phyloP scores from a whole-genome alignment of 2,113 vertebrate genomes.

The Physeter macrocephalus region DNA sequence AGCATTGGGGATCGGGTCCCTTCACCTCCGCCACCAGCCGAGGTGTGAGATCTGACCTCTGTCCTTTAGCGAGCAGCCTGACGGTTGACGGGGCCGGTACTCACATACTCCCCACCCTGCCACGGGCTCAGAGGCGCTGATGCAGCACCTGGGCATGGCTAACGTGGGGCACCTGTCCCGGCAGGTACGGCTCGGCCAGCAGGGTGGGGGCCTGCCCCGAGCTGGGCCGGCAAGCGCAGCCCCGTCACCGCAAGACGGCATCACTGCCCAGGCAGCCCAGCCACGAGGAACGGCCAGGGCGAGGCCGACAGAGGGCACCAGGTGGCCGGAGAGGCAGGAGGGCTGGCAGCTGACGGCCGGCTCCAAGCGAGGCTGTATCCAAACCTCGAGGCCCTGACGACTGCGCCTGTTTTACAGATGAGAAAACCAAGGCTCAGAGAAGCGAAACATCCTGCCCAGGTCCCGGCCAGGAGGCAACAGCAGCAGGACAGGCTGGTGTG shows the following conservation, averaged over 20 bases:
- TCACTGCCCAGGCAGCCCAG: neutral
- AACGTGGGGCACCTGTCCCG: rapidly evolving
- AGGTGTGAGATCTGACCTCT: neutral
- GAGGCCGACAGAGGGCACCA: neutral
- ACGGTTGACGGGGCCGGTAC: neutral
- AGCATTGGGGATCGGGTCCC: neutral
- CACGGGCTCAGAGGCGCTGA: neutral
- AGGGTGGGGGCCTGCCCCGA: neutral
- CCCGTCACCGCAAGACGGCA: neutral
- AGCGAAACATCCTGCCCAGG: neutral
- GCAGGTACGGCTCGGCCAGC: rapidly evolving
- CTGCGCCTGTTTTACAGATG: neutral
- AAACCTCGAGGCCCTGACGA: neutral
- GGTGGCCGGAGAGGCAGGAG: neutral
- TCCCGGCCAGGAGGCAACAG: too few species aligned
- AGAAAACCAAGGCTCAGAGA: neutral
- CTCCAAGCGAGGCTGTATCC: neutral
- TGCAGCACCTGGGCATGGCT: rapidly evolving
- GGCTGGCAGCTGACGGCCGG: neutral
- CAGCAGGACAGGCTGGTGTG: neutral
- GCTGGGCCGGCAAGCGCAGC: neutral
- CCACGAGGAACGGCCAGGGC: neutral
- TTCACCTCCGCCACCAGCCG: neutral
- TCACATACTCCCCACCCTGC: neutral
- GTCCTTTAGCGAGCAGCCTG: neutral